phyloP scores from a whole-genome alignment of 1,140 invertebrate genomes.

The Pararge aegeria region DNA sequence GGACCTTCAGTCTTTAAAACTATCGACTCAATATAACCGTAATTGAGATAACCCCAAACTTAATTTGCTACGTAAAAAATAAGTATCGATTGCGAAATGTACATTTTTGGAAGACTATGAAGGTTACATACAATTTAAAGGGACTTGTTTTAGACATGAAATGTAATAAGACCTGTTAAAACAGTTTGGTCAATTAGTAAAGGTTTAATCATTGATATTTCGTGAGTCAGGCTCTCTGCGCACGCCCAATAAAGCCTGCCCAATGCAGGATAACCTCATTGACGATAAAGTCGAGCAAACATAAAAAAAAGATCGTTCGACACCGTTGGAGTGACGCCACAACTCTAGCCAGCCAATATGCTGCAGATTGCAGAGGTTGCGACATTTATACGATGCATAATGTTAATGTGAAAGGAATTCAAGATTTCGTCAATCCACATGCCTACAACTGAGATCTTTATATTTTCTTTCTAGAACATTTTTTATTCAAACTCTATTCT shows the following conservation, averaged over 20 bases:
- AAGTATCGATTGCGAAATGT: no score
- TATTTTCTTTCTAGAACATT: background rate
- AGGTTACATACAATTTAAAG: no score
- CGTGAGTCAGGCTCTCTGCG: conserved; percentile 25
- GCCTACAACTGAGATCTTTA: conserved; percentile 2
- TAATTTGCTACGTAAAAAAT: no score
- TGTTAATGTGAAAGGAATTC: conserved; percentile 25
- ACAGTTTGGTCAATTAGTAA: background rate
- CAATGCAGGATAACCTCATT: conserved; percentile 29
- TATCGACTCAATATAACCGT: no score
- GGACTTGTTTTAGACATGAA: no score
- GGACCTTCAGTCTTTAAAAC: no score
- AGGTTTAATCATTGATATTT: background rate
- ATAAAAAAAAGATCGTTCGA: conserved; percentile 1
- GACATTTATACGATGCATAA: conserved; percentile 11
- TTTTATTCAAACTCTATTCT: background rate
- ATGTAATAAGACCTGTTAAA: no score
- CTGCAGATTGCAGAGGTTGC: conserved; percentile 3
- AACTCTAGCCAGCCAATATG: conserved; percentile 5
- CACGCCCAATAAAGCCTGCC: conserved; percentile 29
- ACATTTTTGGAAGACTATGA: no score
- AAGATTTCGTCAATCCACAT: conserved; percentile 11
- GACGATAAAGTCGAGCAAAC: background rate
- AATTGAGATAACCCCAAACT: no score
- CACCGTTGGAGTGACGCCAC: conserved; percentile 10